phyloP scores from a whole-genome alignment of 2,888 invertebrate genomes.

The Cloeon dipterum region DNA sequence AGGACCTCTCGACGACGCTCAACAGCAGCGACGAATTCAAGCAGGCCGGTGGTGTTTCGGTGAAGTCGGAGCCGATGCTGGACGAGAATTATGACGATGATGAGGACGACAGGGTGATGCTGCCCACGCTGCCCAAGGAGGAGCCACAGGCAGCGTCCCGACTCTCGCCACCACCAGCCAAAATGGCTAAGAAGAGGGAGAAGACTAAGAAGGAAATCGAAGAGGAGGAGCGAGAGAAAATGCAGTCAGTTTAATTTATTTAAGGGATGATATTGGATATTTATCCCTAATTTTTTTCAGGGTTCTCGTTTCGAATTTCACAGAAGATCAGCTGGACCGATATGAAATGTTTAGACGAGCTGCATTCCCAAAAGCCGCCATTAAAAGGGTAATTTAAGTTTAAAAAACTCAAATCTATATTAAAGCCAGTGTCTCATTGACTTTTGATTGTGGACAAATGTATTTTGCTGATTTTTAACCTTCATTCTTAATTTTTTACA shows the following conservation, averaged over 20 bases:
- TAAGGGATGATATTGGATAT: too few species aligned
- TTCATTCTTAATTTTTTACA: conserved; percentile 14
- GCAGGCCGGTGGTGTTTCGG: too few species aligned
- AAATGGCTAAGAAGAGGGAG: conserved; percentile 38
- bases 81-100: background rate
- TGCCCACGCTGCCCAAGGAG: conserved; percentile 11
- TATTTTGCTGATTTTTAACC: background rate
- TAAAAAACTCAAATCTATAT: background rate
- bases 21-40: too few species aligned
- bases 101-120: background rate
- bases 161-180: conserved; percentile 17
- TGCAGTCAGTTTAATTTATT: conserved; percentile 70
- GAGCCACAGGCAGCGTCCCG: conserved; percentile 17
- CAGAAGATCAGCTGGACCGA: conserved; percentile 90
- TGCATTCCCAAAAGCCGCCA: conserved; percentile 93
- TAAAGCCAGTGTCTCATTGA: background rate
- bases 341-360: conserved; percentile 97
- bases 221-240: conserved; percentile 85
- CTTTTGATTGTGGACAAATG: background rate
- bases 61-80: too few species aligned
- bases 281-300: conserved; percentile 29
- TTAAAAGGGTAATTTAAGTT: conserved; percentile 45
- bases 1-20: too few species aligned
- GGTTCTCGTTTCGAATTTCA: conserved; percentile 93
- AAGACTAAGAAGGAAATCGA: conserved; percentile 59